Conservation (phyloP, 2,113 vertebrate species). For the Xenopus borealis region DNA sequence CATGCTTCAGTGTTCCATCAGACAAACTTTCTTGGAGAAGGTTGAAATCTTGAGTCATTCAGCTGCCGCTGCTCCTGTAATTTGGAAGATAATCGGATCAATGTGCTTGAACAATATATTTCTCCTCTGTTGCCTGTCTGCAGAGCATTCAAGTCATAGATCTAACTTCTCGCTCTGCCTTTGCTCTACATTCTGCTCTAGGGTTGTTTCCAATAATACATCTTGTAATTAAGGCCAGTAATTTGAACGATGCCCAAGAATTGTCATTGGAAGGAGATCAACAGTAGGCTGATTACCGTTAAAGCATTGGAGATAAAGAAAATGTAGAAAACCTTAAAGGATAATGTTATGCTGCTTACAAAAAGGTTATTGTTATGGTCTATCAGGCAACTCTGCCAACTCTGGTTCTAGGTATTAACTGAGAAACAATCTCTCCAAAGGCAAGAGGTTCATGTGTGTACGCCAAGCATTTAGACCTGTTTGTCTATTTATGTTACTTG, state of each 20-base stretch:
- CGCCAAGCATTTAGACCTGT: not conserved
- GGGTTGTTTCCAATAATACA: slow-evolving; percentile 46
- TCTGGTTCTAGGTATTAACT: slow-evolving; percentile 9
- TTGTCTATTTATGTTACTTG: not conserved
- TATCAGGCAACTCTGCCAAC: slow-evolving; percentile 16
- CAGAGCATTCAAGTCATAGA: slow-evolving; percentile 12
- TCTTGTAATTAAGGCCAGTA: slow-evolving; percentile 46
- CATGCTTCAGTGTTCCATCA: slow-evolving; percentile 38
- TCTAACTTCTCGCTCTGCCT: slow-evolving; percentile 22
- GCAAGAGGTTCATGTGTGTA: not conserved
- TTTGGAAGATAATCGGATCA: slow-evolving; percentile 48
- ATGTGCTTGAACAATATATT: slow-evolving; percentile 37
- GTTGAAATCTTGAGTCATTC: slow-evolving; percentile 46
- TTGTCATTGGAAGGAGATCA: slow-evolving; percentile 47
- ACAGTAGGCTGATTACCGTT: slow-evolving; percentile 43
- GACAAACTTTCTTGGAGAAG: slow-evolving; percentile 45
- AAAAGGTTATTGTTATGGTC: slow-evolving; percentile 42
- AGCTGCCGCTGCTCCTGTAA: slow-evolving; percentile 40
- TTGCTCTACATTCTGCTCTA: slow-evolving; percentile 38
- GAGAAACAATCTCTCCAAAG: slow-evolving; percentile 2
- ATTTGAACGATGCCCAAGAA: slow-evolving; percentile 46
- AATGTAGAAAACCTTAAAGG: slow-evolving; percentile 36
- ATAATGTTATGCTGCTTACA: slow-evolving; percentile 42
- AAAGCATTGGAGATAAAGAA: slow-evolving; percentile 40
- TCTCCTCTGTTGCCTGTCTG: slow-evolving; percentile 23